Base-by-base conservation (phyloP, 2,113 vertebrate species). In the Anoura caudifer region DNA sequence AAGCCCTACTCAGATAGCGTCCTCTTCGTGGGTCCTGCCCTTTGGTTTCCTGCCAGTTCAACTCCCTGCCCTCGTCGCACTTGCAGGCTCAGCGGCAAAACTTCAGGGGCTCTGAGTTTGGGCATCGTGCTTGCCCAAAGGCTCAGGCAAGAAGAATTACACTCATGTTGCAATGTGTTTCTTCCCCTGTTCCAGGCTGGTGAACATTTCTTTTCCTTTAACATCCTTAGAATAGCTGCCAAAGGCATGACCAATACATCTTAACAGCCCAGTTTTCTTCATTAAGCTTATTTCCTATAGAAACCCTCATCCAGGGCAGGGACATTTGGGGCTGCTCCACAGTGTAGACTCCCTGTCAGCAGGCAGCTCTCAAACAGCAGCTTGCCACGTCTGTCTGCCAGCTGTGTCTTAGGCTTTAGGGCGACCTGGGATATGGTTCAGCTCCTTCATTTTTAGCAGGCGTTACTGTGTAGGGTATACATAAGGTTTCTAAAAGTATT, bases 381-480 rank as follows among this genome's bases (percentile, higher is more conserved):
- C 52, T 77, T 12, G n/a, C 14, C 1, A 36, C 9, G 47, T 19
- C 59, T 72, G 0, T 67, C 31, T 87, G 33, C 31, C 24, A 82
- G 17, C 65, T 45, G 56, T 63, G 59, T 26, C n/a, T 70, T 63
- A 82, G 73, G 47, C 59, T 90, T 87, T 19, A 59, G 15, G 7
- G 26, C 54, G 4, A 75, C n/a, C 31, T 88, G 59, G 7, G 14
- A 19, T 86, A 26, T 79, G 69, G 47, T 73, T 90, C 93, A 11
- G 92, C 86, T 97, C 52, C 91, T 90, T 93, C 85, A 97, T 47
- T 76, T 36, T 59, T 82, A 43, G 56, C 59, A 95, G 36, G 17
- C 47, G 36, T 93, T 38, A 76, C 17, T 80, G 75, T 97, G 73
- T 92, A 89, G 33, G 59, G 43, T 67, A 73, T 72, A 16, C 45